Evolutionary conservation across 2,113 vertebrate species (phyloP).

Genomic region (Brachyhypopomus gauderio): DNA sequence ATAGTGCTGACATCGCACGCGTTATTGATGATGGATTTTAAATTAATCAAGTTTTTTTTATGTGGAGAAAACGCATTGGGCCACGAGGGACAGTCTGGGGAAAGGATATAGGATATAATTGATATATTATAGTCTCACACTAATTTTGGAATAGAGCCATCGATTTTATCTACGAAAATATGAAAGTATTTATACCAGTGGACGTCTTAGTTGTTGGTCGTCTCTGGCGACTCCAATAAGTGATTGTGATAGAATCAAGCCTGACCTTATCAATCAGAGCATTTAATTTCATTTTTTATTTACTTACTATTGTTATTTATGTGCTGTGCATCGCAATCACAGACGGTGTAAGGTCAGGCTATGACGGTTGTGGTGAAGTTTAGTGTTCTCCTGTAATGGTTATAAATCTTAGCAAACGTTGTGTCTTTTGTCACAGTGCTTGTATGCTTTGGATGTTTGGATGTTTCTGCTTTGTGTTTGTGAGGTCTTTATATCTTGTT

Average conservation of each 20-base stretch:
- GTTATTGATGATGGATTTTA: neutral
- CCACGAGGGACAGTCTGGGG: neutral
- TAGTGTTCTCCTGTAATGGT: too few relatives aligned
- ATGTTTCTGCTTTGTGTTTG: neutral
- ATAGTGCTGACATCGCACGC: neutral
- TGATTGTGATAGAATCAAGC: neutral
- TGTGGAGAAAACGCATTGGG: neutral
- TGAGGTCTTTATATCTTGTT: too few relatives aligned
- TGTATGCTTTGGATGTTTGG: too few relatives aligned
- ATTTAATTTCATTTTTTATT: neutral
- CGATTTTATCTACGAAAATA: neutral
- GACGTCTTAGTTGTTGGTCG: neutral
- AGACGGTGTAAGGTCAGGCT: neutral
- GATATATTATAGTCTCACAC: neutral
- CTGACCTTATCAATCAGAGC: neutral
- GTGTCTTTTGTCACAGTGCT: too few relatives aligned
- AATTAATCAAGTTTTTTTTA: neutral
- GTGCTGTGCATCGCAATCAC: neutral
- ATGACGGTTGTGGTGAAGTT: neutral
- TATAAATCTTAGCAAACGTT: too few relatives aligned
- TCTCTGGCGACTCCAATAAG: neutral
- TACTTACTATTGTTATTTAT: neutral
- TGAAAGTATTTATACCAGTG: neutral
- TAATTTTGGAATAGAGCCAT: neutral
- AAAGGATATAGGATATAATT: neutral